A percentile compares a stretch with the other conserved stretches of the same genome.
Conservation (phyloP, 2,113 vertebrate species). For the Apistogramma diplotaenia region DNA sequence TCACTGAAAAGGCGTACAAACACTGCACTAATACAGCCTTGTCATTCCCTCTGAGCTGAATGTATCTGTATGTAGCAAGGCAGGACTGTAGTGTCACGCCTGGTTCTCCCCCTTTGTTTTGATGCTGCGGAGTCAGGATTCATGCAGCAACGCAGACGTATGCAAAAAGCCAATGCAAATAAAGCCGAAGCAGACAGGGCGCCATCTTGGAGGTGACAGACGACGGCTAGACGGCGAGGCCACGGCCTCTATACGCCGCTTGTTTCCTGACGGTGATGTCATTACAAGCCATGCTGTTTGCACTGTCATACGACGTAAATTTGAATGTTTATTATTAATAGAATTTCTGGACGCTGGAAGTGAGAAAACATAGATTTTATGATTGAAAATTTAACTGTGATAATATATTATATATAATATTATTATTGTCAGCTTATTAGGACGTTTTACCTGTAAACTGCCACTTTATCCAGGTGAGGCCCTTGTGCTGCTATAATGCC, state of each 20-base stretch:
- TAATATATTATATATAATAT: too few relatives aligned
- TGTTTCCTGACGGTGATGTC: slow-evolving; percentile 42
- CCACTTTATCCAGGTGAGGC: slow-evolving; percentile 70
- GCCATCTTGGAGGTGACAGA: slow-evolving; percentile 71
- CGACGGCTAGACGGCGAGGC: slow-evolving; percentile 65
- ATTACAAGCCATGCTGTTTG: slow-evolving; percentile 36
- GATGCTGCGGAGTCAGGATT: slow-evolving; percentile 54
- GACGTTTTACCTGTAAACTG: slow-evolving; percentile 27
- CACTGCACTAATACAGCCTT: slow-evolving; percentile 45
- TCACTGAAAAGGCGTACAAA: slow-evolving; percentile 39
- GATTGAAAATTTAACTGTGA: neutral
- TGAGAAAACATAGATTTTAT: neutral
- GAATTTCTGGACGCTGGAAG: neutral
- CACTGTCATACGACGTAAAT: neutral
- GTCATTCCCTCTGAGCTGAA: slow-evolving; percentile 42
- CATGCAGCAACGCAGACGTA: slow-evolving; percentile 36
- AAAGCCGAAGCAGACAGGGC: slow-evolving; percentile 48
- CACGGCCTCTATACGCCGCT: slow-evolving; percentile 52
- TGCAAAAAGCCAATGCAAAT: slow-evolving; percentile 68
- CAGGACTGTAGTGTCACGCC: slow-evolving; percentile 36
- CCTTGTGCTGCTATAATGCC: slow-evolving; percentile 58
- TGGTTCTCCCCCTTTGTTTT: slow-evolving; percentile 49
- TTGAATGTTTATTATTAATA: slow-evolving; percentile 9
- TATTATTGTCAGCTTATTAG: neutral
- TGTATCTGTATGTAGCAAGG: slow-evolving; percentile 17